Evolutionary conservation across 2,797 vertebrate genomes (phyloP).

Genomic region (Dendrocincla tyrannina): DNA sequence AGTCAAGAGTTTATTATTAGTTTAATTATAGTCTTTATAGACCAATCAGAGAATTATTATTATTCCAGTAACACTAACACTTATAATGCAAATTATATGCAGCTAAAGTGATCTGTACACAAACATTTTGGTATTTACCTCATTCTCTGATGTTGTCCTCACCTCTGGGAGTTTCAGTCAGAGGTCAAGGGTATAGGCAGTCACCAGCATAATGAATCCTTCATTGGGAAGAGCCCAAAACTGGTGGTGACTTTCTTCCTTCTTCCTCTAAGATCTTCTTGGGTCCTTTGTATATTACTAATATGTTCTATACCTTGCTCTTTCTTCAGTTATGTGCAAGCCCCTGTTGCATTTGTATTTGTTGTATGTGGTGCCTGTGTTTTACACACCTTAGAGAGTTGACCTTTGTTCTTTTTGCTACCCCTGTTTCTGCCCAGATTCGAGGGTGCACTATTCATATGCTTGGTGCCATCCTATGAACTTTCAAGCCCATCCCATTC

Average conservation of each 20-base stretch:
- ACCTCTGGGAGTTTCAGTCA: neutral
- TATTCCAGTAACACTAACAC: neutral
- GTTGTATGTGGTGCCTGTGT: rapidly evolving
- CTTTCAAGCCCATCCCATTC: neutral
- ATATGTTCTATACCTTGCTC: neutral
- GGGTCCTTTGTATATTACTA: neutral
- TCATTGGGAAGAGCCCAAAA: neutral
- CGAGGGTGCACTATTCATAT: neutral
- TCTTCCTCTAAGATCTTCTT: neutral
- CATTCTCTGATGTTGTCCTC: neutral
- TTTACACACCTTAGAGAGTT: neutral
- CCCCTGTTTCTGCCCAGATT: neutral
- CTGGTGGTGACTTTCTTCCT: neutral
- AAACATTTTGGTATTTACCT: neutral
- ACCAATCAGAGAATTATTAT: neutral
- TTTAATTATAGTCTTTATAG: neutral
- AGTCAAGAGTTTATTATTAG: neutral
- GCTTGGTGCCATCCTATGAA: neutral
- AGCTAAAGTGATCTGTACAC: neutral
- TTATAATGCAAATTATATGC: neutral
- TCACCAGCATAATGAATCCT: neutral
- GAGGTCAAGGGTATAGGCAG: neutral
- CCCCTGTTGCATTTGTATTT: neutral
- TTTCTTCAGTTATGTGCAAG: neutral
- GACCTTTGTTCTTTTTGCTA: neutral